Evolutionary conservation across 2,797 vertebrate species (phyloP).

Genomic region (Synaphobranchus kaupii): DNA sequence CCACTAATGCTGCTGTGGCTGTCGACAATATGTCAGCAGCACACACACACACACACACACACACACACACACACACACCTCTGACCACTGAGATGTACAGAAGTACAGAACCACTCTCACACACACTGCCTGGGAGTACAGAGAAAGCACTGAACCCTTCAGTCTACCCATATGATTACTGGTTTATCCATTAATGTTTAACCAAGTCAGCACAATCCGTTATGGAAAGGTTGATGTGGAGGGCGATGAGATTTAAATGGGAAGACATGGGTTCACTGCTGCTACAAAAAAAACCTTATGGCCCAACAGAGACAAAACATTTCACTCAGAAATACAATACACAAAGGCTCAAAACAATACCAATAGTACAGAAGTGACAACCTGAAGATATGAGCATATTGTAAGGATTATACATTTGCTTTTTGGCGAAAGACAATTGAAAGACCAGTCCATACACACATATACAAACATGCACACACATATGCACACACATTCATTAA

Average conservation of each 20-base stretch:
- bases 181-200: conserved; percentile 18
- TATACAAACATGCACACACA: background rate
- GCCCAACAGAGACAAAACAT: background rate
- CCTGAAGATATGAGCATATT: background rate
- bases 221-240: background rate
- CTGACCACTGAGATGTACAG: background rate
- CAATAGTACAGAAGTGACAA: background rate
- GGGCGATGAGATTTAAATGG: background rate
- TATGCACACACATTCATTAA: background rate
- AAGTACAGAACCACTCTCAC: background rate
- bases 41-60: conserved; percentile 40
- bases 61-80: conserved; percentile 30
- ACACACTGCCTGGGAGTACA: background rate
- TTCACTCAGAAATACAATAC: background rate
- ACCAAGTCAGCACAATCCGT: conserved; percentile 23
- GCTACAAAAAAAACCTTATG: background rate
- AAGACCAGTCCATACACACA: conserved; percentile 11
- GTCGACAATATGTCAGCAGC: conserved; percentile 28
- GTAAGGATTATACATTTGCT: background rate
- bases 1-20: conserved; percentile 7
- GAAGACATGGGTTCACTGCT: conserved; percentile 12
- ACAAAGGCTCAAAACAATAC: background rate
- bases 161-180: background rate
- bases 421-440: background rate
- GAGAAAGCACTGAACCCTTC: background rate